Evolutionary conservation across 2,797 vertebrate genomes (phyloP).

Genomic region (Pyrocephalus nanus): DNA sequence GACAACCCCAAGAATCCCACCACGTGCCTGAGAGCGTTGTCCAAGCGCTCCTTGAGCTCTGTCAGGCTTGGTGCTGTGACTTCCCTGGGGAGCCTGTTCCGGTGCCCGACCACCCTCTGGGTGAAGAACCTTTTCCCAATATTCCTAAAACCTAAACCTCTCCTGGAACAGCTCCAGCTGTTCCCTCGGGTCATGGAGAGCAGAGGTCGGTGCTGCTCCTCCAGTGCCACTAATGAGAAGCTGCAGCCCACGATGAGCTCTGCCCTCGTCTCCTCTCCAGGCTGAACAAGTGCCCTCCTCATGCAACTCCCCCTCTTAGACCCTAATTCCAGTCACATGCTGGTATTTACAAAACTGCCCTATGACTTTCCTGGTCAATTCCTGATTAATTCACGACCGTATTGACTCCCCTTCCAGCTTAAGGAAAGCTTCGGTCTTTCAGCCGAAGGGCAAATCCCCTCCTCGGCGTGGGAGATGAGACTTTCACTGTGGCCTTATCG

Average conservation of each 20-base stretch:
- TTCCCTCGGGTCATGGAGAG: background rate
- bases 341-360: background rate
- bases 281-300: background rate
- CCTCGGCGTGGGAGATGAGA: accelerated
- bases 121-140: background rate
- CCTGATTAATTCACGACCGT: background rate
- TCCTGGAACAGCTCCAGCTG: background rate
- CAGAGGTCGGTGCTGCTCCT: background rate
- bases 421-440: accelerated
- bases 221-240: background rate
- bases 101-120: background rate
- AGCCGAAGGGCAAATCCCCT: accelerated
- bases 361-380: background rate
- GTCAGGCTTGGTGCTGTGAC: background rate
- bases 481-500: background rate
- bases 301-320: background rate
- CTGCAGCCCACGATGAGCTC: background rate
- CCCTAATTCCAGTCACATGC: background rate
- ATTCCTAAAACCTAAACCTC: background rate
- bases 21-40: background rate
- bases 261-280: background rate
- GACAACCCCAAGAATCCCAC: background rate
- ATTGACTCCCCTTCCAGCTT: background rate
- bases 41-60: background rate
- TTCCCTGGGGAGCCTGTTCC: background rate